These are phyloP conservation scores for Muraenolepis orangiensis DNA, from an alignment of 2,797 vertebrate species.

Conservation along the genomic window DNA sequence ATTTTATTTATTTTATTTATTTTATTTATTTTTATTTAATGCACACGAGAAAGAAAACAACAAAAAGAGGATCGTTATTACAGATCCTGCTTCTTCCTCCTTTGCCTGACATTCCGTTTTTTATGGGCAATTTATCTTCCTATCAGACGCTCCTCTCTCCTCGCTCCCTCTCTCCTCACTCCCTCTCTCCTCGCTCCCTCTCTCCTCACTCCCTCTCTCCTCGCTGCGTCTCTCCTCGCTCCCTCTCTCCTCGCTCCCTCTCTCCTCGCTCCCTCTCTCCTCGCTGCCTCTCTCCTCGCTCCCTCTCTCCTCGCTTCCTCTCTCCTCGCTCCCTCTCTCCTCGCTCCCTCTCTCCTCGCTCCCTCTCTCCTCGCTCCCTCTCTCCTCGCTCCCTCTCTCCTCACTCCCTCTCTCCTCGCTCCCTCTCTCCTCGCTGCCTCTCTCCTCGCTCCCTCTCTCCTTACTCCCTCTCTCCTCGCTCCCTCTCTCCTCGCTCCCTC, in stretches of 20 bases:
- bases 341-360: constrained; percentile 35
- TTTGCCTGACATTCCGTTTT: neutral
- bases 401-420: neutral
- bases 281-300: constrained; percentile 41
- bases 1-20: too few relatives aligned
- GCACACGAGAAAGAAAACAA: too few relatives aligned
- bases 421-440: too few relatives aligned
- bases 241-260: constrained; percentile 37
- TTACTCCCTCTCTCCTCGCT: too few relatives aligned
- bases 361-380: constrained; percentile 20
- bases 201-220: constrained; percentile 38
- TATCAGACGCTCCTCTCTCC: neutral
- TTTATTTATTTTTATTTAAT: too few relatives aligned
- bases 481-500: neutral
- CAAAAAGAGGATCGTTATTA: neutral
- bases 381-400: constrained; percentile 6
- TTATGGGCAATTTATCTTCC: neutral
- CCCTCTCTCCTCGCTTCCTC: too few relatives aligned
- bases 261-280: constrained; percentile 37
- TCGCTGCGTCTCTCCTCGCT: too few relatives aligned
- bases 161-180: constrained; percentile 28
- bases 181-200: constrained; percentile 37
- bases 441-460: constrained; percentile 6
- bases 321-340: constrained; percentile 38
- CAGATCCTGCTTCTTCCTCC: neutral